A percentile compares a stretch with the other conserved stretches of the same genome.
Conservation (phyloP, 2,888 invertebrate genomes). For the Eupelmus urozonus region DNA sequence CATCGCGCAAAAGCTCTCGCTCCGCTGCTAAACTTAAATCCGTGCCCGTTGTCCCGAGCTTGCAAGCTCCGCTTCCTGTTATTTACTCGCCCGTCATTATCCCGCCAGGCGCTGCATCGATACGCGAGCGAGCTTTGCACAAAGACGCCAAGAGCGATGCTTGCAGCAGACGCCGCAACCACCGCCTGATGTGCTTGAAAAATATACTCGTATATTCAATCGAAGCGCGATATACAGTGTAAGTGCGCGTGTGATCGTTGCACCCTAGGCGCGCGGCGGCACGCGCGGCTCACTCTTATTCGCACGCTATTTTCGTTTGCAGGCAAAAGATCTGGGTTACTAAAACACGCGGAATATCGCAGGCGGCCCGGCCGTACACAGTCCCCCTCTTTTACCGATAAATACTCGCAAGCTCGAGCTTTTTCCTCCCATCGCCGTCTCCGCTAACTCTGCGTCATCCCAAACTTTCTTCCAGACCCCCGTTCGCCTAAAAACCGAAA, state of each 20-base stretch:
- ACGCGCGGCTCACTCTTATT: constrained; percentile 43
- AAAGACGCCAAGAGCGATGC: too few relatives aligned
- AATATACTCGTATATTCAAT: too few relatives aligned
- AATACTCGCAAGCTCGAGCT: background rate
- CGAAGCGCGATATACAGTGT: too few relatives aligned
- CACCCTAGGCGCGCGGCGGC: constrained; percentile 25
- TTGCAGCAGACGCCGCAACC: too few relatives aligned
- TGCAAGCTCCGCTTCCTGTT: background rate
- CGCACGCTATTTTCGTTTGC: constrained; percentile 71
- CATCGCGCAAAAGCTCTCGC: background rate
- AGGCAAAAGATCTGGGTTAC: constrained; percentile 73
- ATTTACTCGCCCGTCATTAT: too few relatives aligned
- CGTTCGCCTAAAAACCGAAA: too few relatives aligned
- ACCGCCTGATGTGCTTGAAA: too few relatives aligned
- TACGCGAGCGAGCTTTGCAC: background rate
- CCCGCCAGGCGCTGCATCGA: too few relatives aligned
- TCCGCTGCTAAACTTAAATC: constrained; percentile 7
- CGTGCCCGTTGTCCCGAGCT: background rate
- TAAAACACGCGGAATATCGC: constrained; percentile 62
- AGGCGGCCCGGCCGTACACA: background rate
- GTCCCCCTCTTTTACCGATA: too few relatives aligned
- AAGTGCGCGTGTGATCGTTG: background rate
- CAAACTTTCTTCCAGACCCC: too few relatives aligned
- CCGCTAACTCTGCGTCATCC: too few relatives aligned
- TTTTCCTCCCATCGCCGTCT: background rate